Base-by-base conservation (phyloP, 2,113 vertebrate species). In the Cryptomyrus ogoouensis region DNA sequence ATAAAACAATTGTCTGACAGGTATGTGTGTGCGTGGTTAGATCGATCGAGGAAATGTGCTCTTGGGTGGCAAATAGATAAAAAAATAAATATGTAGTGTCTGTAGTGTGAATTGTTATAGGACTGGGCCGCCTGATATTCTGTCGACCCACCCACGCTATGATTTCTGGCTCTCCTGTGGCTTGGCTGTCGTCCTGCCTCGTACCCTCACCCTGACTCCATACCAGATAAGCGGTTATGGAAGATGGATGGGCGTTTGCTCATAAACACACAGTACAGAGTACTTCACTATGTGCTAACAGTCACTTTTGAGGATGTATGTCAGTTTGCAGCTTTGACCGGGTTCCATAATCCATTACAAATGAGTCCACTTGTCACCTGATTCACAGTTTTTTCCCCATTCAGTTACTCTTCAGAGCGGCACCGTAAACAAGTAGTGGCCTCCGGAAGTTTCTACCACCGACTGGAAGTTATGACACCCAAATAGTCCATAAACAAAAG, bases 401-500 rank as follows among this genome's bases (percentile, higher is more conserved):
- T 12, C 8, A 9, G 24, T 24, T 13, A 19, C 53, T 83, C 58
- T 21, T 21, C 42, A 46, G 44, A 77, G 15, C 3, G 15, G 21
- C 21, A 15, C 13, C 12, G 3, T 44, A 58, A 88, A 88, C 19
- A 88, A 88, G 87, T 13, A 24, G 35, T 13, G 19, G 35, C 53
- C 17, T 9, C 35, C 0, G 3, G 53, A 70, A 70, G 56, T 91
- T 91, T 93, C 95, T 93, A 92, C 94, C 94, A 86, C 86, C 94
- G 94, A 94, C 95, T 93, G 96, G 94, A 44, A 96, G 95, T 96
- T 96, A 94, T 95, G 92, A 92, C 92, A 96, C 95, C 87, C 39
- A 87, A 53, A 58, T 96, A 95, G 94, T 96, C 96, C 97, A 95
- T 95, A 96, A 96, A 96, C 96, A 94, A 97, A 95, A 94, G 84